A percentile compares a stretch with the other conserved stretches of the same genome.
These are phyloP conservation scores for Parelbella ahira DNA, from an alignment of 2,888 invertebrate species.

Conservation along the genomic window DNA sequence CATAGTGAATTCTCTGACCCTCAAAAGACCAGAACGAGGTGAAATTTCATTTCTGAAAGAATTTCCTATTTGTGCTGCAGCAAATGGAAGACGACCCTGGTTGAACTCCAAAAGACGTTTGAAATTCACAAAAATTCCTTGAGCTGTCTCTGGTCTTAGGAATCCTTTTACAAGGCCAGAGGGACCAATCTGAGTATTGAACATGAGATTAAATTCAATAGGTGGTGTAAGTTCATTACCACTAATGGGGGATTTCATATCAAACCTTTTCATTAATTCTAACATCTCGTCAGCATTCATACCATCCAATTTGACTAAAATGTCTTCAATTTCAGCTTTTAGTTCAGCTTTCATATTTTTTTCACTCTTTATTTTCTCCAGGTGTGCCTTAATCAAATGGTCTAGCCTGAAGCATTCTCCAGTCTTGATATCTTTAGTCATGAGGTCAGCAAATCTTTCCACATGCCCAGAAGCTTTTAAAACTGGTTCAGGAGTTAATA, in stretches of 20 bases:
- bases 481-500: conserved; percentile 98
- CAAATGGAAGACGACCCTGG: conserved; percentile 97
- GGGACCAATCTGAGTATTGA: conserved; percentile 98
- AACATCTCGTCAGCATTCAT: conserved; percentile 95
- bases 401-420: conserved; percentile 99
- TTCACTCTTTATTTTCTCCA: conserved; percentile 92
- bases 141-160: conserved; percentile 98
- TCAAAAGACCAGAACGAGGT: conserved; percentile 95
- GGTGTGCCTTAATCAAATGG: conserved; percentile 96
- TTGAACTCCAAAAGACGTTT: conserved; percentile 98
- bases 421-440: conserved; percentile 98
- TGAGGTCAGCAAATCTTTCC: conserved; percentile 98
- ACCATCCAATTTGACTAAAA: conserved; percentile 92
- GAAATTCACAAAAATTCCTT: conserved; percentile 99
- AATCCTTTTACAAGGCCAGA: conserved; percentile 97
- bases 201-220: conserved; percentile 99
- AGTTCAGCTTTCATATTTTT: conserved; percentile 88
- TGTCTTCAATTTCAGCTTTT: conserved; percentile 87
- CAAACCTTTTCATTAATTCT: conserved; percentile 89
- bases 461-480: conserved; percentile 99
- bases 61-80: conserved; percentile 99
- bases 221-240: conserved; percentile 97
- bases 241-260: conserved; percentile 97
- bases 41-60: conserved; percentile 99
- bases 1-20: conserved; percentile 99